These are phyloP conservation scores for Yoshiicerus persimilis DNA, from an alignment of 1,140 invertebrate genomes.

Conservation along the genomic window DNA sequence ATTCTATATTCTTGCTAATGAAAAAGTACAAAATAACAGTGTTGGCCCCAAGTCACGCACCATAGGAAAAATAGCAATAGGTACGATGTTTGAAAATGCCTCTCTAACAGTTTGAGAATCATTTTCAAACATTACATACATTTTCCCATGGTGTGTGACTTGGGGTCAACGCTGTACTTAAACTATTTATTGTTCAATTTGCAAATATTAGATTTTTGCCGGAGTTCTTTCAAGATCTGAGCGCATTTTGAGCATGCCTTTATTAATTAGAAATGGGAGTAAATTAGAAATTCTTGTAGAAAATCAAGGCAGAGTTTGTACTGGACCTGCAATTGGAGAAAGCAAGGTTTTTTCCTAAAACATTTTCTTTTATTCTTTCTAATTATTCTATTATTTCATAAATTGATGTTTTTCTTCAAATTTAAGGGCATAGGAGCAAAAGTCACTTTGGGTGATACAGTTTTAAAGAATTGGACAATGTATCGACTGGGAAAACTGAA, in stretches of 20 bases:
- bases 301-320: conserved; percentile 79
- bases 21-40: not conserved
- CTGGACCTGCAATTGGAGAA: conserved; percentile 59
- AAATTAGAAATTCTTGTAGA: conserved; percentile 73
- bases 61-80: too few relatives aligned
- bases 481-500: conserved; percentile 49
- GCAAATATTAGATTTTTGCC: conserved; percentile 52
- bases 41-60: too few relatives aligned
- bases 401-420: not conserved
- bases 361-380: too few relatives aligned
- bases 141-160: too few relatives aligned
- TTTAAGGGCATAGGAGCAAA: conserved; percentile 57
- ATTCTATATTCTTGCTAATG: not conserved
- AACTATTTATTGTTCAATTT: too few relatives aligned
- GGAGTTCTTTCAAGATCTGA: conserved; percentile 66
- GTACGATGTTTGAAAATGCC: too few relatives aligned
- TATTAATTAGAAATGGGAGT: conserved; percentile 60
- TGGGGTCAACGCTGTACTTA: too few relatives aligned
- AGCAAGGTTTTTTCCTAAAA: too few relatives aligned
- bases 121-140: too few relatives aligned
- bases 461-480: conserved; percentile 54
- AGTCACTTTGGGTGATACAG: conserved; percentile 55
- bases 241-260: conserved; percentile 57
- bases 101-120: too few relatives aligned
- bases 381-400: too few relatives aligned